These are phyloP conservation scores for Acestrorhynchus altus DNA, from an alignment of 2,797 vertebrate genomes.

Conservation along the genomic window DNA sequence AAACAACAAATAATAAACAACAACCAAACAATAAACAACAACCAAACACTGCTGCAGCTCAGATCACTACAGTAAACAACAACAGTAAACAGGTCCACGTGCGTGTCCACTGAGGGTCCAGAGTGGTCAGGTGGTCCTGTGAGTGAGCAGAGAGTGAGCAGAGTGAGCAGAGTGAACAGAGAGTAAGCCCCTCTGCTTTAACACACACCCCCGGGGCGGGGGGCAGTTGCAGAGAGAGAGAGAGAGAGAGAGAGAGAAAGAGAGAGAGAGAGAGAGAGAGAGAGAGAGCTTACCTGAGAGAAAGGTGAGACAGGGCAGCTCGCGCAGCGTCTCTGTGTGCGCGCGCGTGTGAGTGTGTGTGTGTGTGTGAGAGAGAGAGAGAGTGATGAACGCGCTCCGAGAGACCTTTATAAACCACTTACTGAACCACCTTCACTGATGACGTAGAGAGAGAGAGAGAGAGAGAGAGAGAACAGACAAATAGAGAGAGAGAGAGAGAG, in stretches of 20 bases:
- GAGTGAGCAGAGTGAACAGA: no score
- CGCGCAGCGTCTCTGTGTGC: background rate
- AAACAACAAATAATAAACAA: slow-evolving; percentile 4
- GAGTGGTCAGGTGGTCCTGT: no score
- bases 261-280: background rate
- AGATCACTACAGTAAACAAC: no score
- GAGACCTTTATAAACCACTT: slow-evolving; percentile 79
- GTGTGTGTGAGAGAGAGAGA: background rate
- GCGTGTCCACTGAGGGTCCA: no score
- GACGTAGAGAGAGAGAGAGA: slow-evolving; percentile 18
- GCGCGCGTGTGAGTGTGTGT: background rate
- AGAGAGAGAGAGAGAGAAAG: background rate
- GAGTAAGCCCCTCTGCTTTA: background rate
- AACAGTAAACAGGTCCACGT: slow-evolving; percentile 50
- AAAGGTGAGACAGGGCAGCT: background rate
- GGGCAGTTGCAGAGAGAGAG: no score
- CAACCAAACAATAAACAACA: background rate
- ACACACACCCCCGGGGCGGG: background rate
- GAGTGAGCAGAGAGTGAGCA: no score
- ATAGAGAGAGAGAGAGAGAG: no score
- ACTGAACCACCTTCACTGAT: slow-evolving; percentile 77
- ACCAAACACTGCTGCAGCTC: no score
- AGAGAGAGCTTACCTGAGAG: background rate
- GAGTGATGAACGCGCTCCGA: background rate
- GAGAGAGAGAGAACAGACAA: no score